Evolutionary conservation across 2,113 vertebrate genomes (phyloP), one percentile per base, ranked within the genome.

Genomic region (Etheostoma spectabile): DNA sequence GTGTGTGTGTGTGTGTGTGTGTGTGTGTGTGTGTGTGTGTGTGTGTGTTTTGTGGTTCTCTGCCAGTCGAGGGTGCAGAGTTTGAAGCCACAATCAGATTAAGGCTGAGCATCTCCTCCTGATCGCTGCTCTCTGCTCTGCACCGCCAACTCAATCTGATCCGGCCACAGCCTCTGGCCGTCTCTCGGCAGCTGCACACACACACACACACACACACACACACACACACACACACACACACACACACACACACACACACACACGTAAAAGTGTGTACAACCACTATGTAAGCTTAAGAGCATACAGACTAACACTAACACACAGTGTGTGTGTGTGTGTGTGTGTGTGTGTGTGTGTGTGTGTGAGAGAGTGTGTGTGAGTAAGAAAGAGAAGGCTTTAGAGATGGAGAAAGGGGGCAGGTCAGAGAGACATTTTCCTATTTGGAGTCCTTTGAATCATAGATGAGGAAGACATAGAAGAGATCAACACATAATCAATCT

Each of bases 131-230:
- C 76, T 74, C 51, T 69, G 80, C 86, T 80, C 79, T 79, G 83
- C 90, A 73, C 63, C 55, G 71, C 82, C 86, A 82, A 87, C 84
- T 74, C 73, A 49, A 82, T 89, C 81, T 83, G 85, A 92, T 88
- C 80, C 8, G 73, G 77, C 71, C 77, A 46, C 77, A 49, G 80
- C 88, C 80, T 57, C n/a, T 0, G 80, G 85, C 77, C 45, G 21
- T 72, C 65, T 61, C 64, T 77, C 75, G 83, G 88, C 74, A 51
- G 22, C 30, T 18, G 4, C 59, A 15, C 46, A 11, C 51, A 14
- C 56, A n/a, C 68, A 53, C 65, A 33, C 65, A 55, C 74, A 61
- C 67, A 53, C 70, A 14, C 56, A 21, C 68, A 53, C 65, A 33
- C 65, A 55, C 74, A 61, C 67, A 53, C 70, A 45, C 70, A 76